A percentile compares a stretch with the other conserved stretches of the same genome.
These are phyloP conservation scores for Aphelocoma coerulescens DNA, from an alignment of 2,113 vertebrate genomes.

Conservation along the genomic window DNA sequence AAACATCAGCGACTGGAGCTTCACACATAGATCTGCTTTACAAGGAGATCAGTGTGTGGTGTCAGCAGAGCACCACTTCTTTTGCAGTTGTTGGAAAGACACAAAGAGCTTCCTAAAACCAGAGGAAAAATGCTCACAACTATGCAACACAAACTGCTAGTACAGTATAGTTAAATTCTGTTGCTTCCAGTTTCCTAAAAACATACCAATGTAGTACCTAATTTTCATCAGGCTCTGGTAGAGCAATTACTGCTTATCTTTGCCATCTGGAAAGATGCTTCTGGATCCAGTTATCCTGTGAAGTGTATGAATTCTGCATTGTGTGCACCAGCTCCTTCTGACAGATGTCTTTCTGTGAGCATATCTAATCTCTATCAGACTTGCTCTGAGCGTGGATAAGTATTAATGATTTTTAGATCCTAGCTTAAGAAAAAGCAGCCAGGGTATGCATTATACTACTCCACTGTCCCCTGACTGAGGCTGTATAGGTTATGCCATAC, in stretches of 20 bases:
- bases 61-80: neutral
- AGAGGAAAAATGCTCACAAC: neutral
- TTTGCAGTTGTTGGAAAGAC: neutral
- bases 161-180: neutral
- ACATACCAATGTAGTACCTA: rapidly evolving
- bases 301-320: neutral
- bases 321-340: neutral
- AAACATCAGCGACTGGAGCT: neutral
- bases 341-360: neutral
- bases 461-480: neutral
- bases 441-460: neutral
- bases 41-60: neutral
- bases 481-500: neutral
- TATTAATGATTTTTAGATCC: neutral
- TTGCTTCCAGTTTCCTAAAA: neutral
- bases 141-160: neutral
- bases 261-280: neutral
- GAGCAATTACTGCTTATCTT: neutral
- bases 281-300: neutral
- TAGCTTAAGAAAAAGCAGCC: neutral
- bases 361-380: neutral
- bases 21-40: neutral
- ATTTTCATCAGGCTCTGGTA: neutral
- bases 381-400: neutral
- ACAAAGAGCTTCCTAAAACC: neutral